These are phyloP conservation scores for Tamias sibiricus DNA, from an alignment of 2,113 vertebrate genomes.

Conservation along the genomic window DNA sequence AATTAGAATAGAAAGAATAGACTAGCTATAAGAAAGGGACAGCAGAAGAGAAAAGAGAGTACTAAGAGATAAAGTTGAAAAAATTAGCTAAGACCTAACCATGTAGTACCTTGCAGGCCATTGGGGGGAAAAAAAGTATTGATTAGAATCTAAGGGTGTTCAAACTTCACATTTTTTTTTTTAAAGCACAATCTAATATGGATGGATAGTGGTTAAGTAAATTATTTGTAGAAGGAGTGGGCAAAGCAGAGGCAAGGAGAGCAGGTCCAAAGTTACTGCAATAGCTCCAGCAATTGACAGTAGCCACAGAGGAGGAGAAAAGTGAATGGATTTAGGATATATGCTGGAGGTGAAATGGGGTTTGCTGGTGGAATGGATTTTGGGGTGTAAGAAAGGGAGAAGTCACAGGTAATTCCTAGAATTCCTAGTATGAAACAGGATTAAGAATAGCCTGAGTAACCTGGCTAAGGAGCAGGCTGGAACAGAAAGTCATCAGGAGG, in stretches of 20 bases:
- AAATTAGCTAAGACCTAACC: neutral
- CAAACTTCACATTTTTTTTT: neutral
- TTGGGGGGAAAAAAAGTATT: neutral
- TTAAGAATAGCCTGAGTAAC: neutral
- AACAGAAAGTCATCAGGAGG: neutral
- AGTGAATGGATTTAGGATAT: neutral
- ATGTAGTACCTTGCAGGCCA: neutral
- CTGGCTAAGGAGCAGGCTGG: neutral
- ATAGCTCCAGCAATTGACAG: neutral
- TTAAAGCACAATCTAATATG: neutral
- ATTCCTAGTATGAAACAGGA: neutral
- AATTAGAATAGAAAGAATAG: neutral
- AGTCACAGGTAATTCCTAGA: neutral
- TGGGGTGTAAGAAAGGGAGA: neutral
- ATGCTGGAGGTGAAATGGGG: neutral
- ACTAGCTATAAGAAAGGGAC: neutral
- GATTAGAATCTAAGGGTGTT: neutral
- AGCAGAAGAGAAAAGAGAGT: neutral
- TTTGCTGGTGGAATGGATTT: neutral
- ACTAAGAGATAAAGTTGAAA: neutral
- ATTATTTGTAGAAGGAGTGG: neutral
- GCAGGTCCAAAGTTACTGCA: neutral
- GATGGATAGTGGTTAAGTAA: neutral
- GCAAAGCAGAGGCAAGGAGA: neutral
- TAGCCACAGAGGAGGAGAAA: neutral